Evolutionary conservation across 1,140 invertebrate species (phyloP).

Genomic region (Venustaconcha ellipsiformis): DNA sequence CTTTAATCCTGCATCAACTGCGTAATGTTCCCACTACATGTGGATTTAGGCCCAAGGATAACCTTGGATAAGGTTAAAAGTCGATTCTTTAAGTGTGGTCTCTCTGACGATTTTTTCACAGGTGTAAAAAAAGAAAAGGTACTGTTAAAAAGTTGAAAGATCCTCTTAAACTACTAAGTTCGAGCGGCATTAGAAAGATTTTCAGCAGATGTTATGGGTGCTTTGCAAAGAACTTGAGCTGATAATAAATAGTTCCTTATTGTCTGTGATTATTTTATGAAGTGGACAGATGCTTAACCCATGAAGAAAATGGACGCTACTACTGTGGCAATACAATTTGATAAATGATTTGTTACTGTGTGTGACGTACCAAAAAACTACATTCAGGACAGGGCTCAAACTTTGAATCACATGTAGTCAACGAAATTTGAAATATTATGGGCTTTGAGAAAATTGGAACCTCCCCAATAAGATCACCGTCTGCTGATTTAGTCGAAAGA

Average conservation of each 20-base stretch:
- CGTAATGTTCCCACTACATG: not conserved
- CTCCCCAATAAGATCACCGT: no score
- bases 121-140: not conserved
- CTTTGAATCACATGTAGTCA: no score
- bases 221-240: slow-evolving; percentile 4
- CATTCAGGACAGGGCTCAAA: slow-evolving; percentile 60
- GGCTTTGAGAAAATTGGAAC: no score
- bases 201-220: slow-evolving; percentile 28
- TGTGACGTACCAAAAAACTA: slow-evolving; percentile 63
- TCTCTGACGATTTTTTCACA: not conserved
- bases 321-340: slow-evolving; percentile 57
- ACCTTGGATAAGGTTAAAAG: not conserved
- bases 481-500: no score
- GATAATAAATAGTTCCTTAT: slow-evolving; percentile 49
- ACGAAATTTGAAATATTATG: no score
- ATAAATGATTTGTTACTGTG: slow-evolving; percentile 54
- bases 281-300: slow-evolving; percentile 41
- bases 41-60: slow-evolving; percentile 4
- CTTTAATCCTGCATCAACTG: not conserved
- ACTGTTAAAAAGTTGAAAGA: not conserved
- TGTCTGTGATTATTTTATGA: slow-evolving; percentile 53
- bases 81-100: not conserved
- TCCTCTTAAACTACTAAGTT: not conserved
- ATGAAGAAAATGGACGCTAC: slow-evolving; percentile 39
- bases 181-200: slow-evolving; percentile 10